Evolutionary conservation across 2,113 vertebrate genomes (phyloP).

Genomic region (Hoplias malabaricus): DNA sequence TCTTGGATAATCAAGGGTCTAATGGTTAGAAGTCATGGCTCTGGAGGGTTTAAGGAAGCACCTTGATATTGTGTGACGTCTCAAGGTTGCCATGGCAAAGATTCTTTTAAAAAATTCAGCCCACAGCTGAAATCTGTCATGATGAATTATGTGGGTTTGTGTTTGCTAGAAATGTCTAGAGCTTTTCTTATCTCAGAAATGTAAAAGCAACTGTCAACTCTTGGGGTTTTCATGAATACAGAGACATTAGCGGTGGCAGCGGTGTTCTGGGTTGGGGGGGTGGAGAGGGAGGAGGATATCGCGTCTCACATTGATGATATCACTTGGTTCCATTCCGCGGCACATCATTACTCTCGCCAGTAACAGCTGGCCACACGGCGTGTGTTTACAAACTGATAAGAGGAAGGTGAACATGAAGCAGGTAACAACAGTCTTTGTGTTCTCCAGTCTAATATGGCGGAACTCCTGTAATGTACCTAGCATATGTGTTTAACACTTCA

Average conservation of each 20-base stretch:
- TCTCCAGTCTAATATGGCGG: conserved; percentile 9
- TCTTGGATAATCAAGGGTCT: no score
- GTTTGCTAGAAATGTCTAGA: not conserved
- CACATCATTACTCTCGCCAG: conserved; percentile 44
- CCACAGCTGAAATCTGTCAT: not conserved
- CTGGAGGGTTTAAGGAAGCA: not conserved
- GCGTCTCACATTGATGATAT: conserved; percentile 33
- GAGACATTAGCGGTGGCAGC: conserved; percentile 8
- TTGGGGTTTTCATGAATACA: conserved; percentile 14
- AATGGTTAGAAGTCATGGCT: not conserved
- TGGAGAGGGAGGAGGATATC: conserved; percentile 27
- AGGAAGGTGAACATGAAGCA: conserved; percentile 38
- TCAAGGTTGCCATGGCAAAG: not conserved
- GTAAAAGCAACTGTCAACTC: conserved; percentile 32
- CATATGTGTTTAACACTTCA: conserved; percentile 4
- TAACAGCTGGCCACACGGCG: conserved; percentile 22
- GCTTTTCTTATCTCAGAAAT: conserved; percentile 17
- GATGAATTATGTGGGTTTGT: conserved; percentile 3
- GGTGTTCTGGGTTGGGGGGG: not conserved
- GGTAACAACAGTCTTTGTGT: not conserved
- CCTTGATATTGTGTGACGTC: not conserved
- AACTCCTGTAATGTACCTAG: no score
- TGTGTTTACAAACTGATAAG: conserved; percentile 47
- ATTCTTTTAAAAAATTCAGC: not conserved
- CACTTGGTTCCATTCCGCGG: conserved; percentile 35